Base-by-base conservation (phyloP, 2,888 invertebrate species). In the Spisula solida region DNA sequence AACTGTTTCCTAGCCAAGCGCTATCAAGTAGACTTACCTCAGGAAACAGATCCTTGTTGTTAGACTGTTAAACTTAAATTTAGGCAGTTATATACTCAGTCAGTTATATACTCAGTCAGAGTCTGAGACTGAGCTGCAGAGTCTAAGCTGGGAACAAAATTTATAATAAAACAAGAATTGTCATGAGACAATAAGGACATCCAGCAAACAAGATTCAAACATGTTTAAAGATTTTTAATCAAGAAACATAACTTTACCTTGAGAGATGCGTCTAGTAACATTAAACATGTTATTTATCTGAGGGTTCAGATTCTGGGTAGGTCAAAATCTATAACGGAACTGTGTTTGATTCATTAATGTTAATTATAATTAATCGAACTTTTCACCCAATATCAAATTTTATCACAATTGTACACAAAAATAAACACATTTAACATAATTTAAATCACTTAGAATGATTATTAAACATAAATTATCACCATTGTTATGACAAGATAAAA, bases 251-350 rank as follows among this genome's bases (percentile, higher is more conserved):
- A 75, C 18, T 16, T 75, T 82, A 82, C 82, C 82, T 47, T 47
- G n/a, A 14, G 47, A n/a, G 25, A 82, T 25, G 41, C 41, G 66
- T 47, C 83, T 83, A 25, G 48, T 48, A 4, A 51, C 51, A 75
- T 47, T 83, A 18, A 83, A 48, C 83, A 83, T 83, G 83, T 66
- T 82, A 66, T 66, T 5, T 8, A 16, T 4, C 6, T 47, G n/a
- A 14, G 14, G 14, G 55, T 20, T n/a, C 55, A 25, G 25, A n/a
- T 41, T n/a, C 25, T 79, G 31, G 84, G 20, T 56, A 85, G 86
- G 60, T 86, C 81, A 81, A 86, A 86, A 86, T 80, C 60, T 81
- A 48, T 86, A 81, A 86, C 86, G 86, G 29, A 48, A 20, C 12
- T 83, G 70, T 34, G 47, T 29, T 86, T 83, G 83, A 83, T 18